These are phyloP conservation scores for Mallotus villosus DNA, from an alignment of 2,797 vertebrate species.

Conservation along the genomic window DNA sequence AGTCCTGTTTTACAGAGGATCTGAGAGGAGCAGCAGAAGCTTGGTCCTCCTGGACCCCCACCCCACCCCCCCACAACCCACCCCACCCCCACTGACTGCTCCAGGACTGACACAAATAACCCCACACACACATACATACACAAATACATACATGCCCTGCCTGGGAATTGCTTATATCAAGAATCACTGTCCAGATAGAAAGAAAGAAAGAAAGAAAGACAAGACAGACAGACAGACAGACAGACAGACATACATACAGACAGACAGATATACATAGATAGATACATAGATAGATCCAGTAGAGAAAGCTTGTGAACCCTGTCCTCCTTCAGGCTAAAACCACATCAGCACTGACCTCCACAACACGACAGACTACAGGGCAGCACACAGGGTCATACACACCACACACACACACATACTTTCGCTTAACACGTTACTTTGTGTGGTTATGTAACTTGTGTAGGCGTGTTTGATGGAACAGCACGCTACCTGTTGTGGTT, in stretches of 20 bases:
- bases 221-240: constrained; percentile 24
- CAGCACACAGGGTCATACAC: constrained; percentile 60
- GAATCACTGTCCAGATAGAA: not conserved
- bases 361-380: constrained; percentile 65
- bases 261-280: constrained; percentile 11
- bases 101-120: no score
- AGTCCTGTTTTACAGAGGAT: no score
- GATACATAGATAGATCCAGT: not conserved
- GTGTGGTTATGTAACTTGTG: no score
- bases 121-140: no score
- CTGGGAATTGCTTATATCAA: no score
- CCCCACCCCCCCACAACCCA: no score
- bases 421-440: constrained; percentile 33
- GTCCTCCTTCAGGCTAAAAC: constrained; percentile 60
- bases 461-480: no score
- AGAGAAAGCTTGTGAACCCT: constrained; percentile 59
- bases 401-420: constrained; percentile 58
- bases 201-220: constrained; percentile 42
- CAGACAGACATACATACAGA: constrained; percentile 44
- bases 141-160: no score
- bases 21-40: no score
- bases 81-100: no score
- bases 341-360: constrained; percentile 68
- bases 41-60: no score
- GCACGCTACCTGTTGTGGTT: no score